Evolutionary conservation across 35 echinoderm and acorn worm genomes (phyloP).

Genomic region (Lytechinus variegatus): DNA sequence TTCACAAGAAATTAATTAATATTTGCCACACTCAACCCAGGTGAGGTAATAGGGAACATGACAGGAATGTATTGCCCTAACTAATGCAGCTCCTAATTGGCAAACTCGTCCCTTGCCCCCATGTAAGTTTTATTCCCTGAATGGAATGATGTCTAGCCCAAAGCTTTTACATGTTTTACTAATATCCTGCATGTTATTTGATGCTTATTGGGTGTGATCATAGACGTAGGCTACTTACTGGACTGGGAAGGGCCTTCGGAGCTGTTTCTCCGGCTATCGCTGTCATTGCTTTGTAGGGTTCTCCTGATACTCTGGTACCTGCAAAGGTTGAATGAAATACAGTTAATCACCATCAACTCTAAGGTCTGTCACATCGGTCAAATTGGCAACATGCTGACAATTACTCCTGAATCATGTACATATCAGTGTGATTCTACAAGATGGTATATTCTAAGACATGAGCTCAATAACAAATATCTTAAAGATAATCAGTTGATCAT

Average conservation of each 20-base stretch:
- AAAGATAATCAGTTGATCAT: too few relatives aligned
- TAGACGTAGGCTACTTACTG: slow-evolving; percentile 19
- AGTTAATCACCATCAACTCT: not conserved
- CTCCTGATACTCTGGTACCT: slow-evolving; percentile 81
- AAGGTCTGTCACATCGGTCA: not conserved
- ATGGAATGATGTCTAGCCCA: not conserved
- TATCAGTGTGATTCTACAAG: too few relatives aligned
- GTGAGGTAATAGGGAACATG: too few relatives aligned
- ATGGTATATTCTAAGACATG: too few relatives aligned
- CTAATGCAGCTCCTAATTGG: too few relatives aligned
- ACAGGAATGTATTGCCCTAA: too few relatives aligned
- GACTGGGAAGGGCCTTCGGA: slow-evolving; percentile 46
- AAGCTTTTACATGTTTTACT: not conserved
- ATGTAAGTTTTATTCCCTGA: too few relatives aligned
- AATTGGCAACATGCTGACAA: not conserved
- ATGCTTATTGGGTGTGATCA: not conserved
- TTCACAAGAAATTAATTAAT: too few relatives aligned
- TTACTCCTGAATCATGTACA: too few relatives aligned
- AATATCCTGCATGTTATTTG: not conserved
- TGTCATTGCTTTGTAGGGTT: slow-evolving; percentile 63
- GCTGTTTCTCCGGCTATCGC: slow-evolving; percentile 47
- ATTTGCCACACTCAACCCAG: too few relatives aligned
- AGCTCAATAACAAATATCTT: too few relatives aligned
- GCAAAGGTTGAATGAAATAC: not conserved
- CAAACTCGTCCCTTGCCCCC: too few relatives aligned